phyloP scores from a whole-genome alignment of 1,140 invertebrate species.

The Cherax destructor region DNA sequence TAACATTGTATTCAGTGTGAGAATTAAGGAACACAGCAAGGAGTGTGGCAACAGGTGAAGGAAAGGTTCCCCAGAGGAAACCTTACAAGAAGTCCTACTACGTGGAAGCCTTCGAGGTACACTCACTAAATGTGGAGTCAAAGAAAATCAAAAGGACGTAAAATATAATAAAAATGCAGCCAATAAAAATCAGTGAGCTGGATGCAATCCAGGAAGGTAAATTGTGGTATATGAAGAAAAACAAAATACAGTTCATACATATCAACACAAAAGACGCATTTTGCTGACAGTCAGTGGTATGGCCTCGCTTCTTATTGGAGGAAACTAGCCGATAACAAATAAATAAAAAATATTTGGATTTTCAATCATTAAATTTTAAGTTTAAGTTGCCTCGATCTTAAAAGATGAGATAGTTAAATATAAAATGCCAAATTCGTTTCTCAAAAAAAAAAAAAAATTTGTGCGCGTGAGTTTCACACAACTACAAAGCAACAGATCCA shows the following conservation, averaged over 20 bases:
- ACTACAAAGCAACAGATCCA: no score
- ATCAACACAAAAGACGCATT: background rate
- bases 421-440: no score
- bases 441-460: no score
- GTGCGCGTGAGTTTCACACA: no score
- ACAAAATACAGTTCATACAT: background rate
- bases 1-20: slow-evolving; percentile 12
- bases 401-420: no score
- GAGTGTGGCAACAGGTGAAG: background rate
- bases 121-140: background rate
- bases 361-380: no score
- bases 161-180: slow-evolving; percentile 21
- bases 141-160: background rate
- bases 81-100: background rate
- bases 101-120: background rate
- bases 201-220: slow-evolving; percentile 19
- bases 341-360: no score
- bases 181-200: background rate
- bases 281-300: background rate
- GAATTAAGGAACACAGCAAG: background rate
- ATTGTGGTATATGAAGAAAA: slow-evolving; percentile 3
- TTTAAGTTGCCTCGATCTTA: no score
- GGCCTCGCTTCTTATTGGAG: no score
- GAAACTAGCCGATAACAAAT: no score
- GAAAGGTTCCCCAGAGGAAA: background rate